Evolutionary conservation across 2,888 invertebrate genomes (phyloP).

Genomic region (Drosophila lacicola): DNA sequence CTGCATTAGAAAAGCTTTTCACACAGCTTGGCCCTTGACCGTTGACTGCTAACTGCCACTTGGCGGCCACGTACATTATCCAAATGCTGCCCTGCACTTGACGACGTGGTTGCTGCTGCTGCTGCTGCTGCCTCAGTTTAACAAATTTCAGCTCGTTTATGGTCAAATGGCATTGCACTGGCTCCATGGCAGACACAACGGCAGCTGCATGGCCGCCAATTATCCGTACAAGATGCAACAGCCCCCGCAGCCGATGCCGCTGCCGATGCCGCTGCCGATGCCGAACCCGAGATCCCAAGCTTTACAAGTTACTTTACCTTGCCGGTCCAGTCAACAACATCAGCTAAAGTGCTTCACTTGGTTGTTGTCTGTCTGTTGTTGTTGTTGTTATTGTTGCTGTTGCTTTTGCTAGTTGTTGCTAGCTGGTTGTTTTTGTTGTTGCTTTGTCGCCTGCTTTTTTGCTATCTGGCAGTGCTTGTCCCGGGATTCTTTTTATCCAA

Average conservation of each 20-base stretch:
- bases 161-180: slow-evolving; percentile 82
- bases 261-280: slow-evolving; percentile 35
- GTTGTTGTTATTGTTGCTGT: not conserved
- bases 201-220: slow-evolving; percentile 80
- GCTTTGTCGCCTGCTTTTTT: slow-evolving; percentile 61
- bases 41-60: slow-evolving; percentile 49
- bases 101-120: slow-evolving; percentile 48
- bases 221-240: slow-evolving; percentile 73
- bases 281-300: slow-evolving; percentile 52
- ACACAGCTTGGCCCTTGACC: slow-evolving; percentile 59
- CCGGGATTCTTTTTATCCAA: slow-evolving; percentile 75
- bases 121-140: slow-evolving; percentile 51
- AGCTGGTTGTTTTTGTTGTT: slow-evolving; percentile 58
- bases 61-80: slow-evolving; percentile 55
- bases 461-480: slow-evolving; percentile 66
- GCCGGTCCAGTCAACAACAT: slow-evolving; percentile 64
- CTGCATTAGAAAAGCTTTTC: slow-evolving; percentile 50
- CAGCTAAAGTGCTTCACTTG: slow-evolving; percentile 73
- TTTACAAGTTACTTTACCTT: slow-evolving; percentile 80
- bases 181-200: slow-evolving; percentile 70
- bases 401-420: slow-evolving; percentile 50
- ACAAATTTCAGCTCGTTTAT: slow-evolving; percentile 82
- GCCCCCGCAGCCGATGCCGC: slow-evolving; percentile 48
- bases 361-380: slow-evolving; percentile 53
- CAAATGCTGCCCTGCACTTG: slow-evolving; percentile 73